phyloP scores from a whole-genome alignment of 64 coral and sea anemone species.

The Acropora tenuis region DNA sequence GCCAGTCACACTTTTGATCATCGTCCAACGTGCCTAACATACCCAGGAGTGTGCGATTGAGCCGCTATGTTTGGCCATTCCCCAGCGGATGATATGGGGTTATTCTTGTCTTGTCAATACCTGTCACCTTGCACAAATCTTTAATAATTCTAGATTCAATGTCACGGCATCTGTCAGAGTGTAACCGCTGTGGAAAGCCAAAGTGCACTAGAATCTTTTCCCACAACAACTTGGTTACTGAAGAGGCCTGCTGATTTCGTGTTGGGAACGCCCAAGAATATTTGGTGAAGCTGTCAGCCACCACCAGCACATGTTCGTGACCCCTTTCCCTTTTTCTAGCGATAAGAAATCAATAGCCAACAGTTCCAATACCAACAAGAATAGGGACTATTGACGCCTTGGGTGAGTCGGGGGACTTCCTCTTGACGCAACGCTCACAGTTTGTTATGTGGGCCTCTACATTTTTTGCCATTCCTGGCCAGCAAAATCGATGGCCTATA shows the following conservation, averaged over 20 bases:
- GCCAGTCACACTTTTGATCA: slow-evolving; percentile 38
- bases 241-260: slow-evolving; percentile 37
- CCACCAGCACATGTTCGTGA: slow-evolving; percentile 17
- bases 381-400: slow-evolving; percentile 44
- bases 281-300: slow-evolving; percentile 57
- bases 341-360: slow-evolving; percentile 62
- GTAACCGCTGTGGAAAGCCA: slow-evolving; percentile 45
- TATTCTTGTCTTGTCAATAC: background rate
- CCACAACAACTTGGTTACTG: slow-evolving; percentile 44
- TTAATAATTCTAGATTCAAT: slow-evolving; percentile 52
- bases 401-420: background rate
- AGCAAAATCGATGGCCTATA: slow-evolving; percentile 43
- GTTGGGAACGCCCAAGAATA: slow-evolving; percentile 46
- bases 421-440: slow-evolving; percentile 51
- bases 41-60: background rate
- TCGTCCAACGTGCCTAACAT: slow-evolving; percentile 58
- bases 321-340: slow-evolving; percentile 59
- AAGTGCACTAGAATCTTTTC: slow-evolving; percentile 45
- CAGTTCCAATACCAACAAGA: background rate
- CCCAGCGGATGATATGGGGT: background rate
- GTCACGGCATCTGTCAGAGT: slow-evolving; percentile 48
- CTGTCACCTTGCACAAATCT: background rate
- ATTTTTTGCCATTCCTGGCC: slow-evolving; percentile 46
- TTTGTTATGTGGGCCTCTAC: slow-evolving; percentile 20
- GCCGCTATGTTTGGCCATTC: background rate